Evolutionary conservation across 2,888 invertebrate genomes (phyloP).

Genomic region (Galerucella pusilla): DNA sequence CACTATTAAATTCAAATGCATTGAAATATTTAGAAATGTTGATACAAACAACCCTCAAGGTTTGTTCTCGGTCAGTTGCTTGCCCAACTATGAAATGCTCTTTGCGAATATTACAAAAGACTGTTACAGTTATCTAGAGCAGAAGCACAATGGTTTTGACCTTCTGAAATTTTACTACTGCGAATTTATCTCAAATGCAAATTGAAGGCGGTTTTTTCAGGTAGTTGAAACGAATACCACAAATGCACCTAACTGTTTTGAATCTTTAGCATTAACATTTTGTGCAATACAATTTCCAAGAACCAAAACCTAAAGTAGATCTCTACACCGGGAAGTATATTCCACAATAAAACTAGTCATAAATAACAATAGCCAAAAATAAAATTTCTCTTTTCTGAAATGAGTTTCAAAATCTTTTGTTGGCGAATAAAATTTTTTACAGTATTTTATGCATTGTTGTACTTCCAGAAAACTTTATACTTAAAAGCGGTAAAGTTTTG

Average conservation of each 20-base stretch:
- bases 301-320: conserved; percentile 24
- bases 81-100: conserved; percentile 32
- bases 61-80: conserved; percentile 31
- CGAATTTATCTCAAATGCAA: conserved; percentile 44
- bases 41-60: neutral
- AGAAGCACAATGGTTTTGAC: conserved; percentile 31
- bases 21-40: neutral
- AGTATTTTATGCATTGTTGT: neutral
- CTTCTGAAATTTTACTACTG: conserved; percentile 39
- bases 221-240: conserved; percentile 17
- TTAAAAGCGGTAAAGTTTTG: too few species aligned
- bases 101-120: conserved; percentile 35
- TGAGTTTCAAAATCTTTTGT: neutral
- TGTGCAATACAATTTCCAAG: conserved; percentile 44
- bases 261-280: conserved; percentile 37
- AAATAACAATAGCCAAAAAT: neutral
- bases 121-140: conserved; percentile 46
- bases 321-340: conserved; percentile 39
- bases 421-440: neutral
- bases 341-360: conserved; percentile 29
- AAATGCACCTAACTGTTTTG: conserved; percentile 36
- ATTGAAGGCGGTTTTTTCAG: conserved; percentile 32
- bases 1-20: too few species aligned
- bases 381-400: neutral
- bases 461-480: too few species aligned